Evolutionary conservation across 2,888 invertebrate species (phyloP).

Genomic region (Clunio marinus): DNA sequence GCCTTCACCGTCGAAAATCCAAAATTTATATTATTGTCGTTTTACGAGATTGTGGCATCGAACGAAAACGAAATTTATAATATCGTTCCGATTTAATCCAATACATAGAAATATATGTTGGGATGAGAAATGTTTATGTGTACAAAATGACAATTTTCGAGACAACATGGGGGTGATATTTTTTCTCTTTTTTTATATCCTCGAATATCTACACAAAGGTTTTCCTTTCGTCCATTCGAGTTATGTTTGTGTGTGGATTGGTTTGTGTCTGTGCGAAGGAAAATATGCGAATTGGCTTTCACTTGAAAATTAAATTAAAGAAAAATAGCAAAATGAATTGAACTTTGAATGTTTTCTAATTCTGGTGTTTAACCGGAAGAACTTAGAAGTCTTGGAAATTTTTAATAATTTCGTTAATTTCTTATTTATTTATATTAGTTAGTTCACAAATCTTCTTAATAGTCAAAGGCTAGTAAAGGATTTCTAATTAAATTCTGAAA

Average conservation of each 20-base stretch:
- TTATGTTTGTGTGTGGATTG: conserved; percentile 1
- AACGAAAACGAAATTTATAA: background rate
- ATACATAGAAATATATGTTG: conserved; percentile 25
- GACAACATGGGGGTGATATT: conserved; percentile 26
- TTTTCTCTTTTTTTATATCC: background rate
- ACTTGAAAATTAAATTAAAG: too few species aligned
- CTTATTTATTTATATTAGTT: too few species aligned
- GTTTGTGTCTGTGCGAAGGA: background rate
- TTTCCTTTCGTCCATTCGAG: conserved; percentile 21
- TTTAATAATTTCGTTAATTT: too few species aligned
- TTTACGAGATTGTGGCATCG: conserved; percentile 6
- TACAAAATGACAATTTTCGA: conserved; percentile 31
- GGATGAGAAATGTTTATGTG: conserved; percentile 4
- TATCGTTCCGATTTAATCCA: conserved; percentile 27
- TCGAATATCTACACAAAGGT: too few species aligned
- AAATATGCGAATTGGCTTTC: too few species aligned
- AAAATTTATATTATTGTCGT: conserved; percentile 26
- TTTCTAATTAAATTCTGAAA: too few species aligned
- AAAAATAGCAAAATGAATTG: too few species aligned
- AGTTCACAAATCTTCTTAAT: too few species aligned
- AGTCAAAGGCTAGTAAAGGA: too few species aligned
- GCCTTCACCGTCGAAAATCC: background rate
- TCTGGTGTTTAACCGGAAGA: too few species aligned
- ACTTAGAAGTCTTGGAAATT: too few species aligned
- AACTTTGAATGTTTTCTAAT: too few species aligned